phyloP scores from a whole-genome alignment of 1,140 invertebrate species.

The Wasmannia auropunctata region DNA sequence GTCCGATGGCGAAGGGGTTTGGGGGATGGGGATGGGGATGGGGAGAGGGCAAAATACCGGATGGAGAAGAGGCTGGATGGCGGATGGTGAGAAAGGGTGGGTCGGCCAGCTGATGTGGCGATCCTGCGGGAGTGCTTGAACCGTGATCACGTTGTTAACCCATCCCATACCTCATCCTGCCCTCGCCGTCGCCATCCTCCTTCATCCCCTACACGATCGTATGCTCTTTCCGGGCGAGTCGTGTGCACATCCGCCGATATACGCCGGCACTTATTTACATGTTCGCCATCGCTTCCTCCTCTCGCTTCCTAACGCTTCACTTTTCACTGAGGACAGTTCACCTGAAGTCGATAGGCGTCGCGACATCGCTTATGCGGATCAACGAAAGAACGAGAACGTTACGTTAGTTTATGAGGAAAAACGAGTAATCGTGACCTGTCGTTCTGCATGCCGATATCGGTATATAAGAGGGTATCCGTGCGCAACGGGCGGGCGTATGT shows the following conservation, averaged over 20 bases:
- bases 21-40: background rate
- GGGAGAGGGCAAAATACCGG: conserved; percentile 23
- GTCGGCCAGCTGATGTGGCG: conserved; percentile 69
- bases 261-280: conserved; percentile 36
- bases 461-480: background rate
- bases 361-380: background rate
- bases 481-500: background rate
- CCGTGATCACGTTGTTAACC: conserved; percentile 80
- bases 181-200: background rate
- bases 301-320: background rate
- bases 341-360: background rate
- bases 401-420: background rate
- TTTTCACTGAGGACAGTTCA: background rate
- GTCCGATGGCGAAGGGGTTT: background rate
- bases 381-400: background rate
- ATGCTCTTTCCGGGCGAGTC: conserved; percentile 9
- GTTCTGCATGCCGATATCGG: background rate
- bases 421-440: background rate
- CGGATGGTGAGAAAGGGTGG: conserved; percentile 48
- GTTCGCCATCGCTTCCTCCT: background rate
- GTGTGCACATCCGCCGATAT: background rate
- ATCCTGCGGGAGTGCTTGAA: conserved; percentile 80
- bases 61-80: conserved; percentile 38
- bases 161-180: conserved; percentile 55
- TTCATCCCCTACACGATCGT: background rate